Conservation (phyloP, 2,888 invertebrate species). For the Caenorhabditis auriculariae region DNA sequence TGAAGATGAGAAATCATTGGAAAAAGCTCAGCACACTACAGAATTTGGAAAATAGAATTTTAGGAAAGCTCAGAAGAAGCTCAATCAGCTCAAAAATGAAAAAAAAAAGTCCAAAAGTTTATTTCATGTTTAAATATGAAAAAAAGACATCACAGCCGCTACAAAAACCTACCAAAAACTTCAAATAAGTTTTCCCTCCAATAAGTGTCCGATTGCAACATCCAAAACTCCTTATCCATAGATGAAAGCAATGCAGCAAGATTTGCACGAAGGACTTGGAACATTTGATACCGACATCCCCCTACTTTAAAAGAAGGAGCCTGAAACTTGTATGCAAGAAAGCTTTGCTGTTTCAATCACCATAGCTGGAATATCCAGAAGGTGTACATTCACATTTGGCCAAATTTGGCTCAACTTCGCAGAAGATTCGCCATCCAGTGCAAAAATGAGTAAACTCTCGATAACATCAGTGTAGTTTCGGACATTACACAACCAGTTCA, state of each 20-base stretch:
- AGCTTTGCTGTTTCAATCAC: no score
- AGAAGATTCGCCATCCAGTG: conserved; percentile 47
- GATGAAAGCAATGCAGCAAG: conserved; percentile 44
- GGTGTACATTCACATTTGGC: conserved; percentile 43
- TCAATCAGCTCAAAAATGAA: no score
- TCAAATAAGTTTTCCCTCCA: conserved; percentile 57
- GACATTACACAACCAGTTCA: conserved; percentile 58
- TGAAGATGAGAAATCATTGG: no score
- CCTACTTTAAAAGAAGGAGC: conserved; percentile 44
- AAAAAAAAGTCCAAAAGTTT: no score
- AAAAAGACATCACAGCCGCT: conserved; percentile 1
- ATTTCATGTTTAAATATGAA: neutral
- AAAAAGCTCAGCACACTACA: no score
- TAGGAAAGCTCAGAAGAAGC: neutral
- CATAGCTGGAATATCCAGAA: conserved; percentile 42
- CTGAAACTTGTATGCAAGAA: no score
- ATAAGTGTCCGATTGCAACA: conserved; percentile 56
- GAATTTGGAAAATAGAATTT: no score
- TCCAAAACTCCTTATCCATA: conserved; percentile 47
- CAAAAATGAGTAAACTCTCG: conserved; percentile 44
- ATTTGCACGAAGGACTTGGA: conserved; percentile 55
- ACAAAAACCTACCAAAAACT: conserved; percentile 32
- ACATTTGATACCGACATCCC: conserved; percentile 57
- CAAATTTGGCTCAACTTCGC: conserved; percentile 34
- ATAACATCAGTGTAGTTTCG: conserved; percentile 27